Evolutionary conservation across 2,113 vertebrate species (phyloP).

Genomic region (Ptychochromis oligacanthus): DNA sequence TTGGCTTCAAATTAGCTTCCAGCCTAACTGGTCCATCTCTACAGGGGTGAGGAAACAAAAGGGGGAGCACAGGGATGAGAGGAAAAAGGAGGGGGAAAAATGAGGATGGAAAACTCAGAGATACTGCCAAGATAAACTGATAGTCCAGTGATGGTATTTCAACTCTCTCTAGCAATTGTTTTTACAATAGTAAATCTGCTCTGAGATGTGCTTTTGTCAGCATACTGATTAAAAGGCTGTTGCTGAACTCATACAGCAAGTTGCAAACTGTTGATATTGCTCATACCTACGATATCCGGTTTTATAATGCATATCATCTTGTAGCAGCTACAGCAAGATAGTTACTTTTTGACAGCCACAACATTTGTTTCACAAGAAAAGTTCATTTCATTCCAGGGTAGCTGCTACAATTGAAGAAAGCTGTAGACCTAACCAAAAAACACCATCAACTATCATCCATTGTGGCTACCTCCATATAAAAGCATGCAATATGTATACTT

Average conservation of each 20-base stretch:
- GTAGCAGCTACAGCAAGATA: not conserved
- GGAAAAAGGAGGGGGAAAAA: conserved; percentile 40
- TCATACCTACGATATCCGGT: not conserved
- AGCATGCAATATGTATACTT: not conserved
- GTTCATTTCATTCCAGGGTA: not conserved
- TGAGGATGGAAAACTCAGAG: conserved; percentile 48
- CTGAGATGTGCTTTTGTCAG: not conserved
- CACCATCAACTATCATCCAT: not conserved
- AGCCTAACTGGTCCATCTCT: conserved; percentile 58
- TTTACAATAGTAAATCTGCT: not conserved
- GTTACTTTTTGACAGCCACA: accelerated
- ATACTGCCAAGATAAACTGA: conserved; percentile 26
- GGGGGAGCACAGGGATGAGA: conserved; percentile 4
- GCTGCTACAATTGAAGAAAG: not conserved
- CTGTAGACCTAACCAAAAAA: accelerated
- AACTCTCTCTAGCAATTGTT: not conserved
- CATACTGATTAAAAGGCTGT: not conserved
- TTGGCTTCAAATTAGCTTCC: conserved; percentile 90
- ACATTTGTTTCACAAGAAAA: not conserved
- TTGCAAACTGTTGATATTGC: not conserved
- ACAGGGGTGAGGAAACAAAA: conserved; percentile 50
- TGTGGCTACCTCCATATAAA: not conserved
- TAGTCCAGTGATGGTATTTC: conserved; percentile 23
- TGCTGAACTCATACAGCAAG: not conserved
- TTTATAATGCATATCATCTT: not conserved